phyloP scores from a whole-genome alignment of 2,888 invertebrate genomes.

The Hyposoter didymator region DNA sequence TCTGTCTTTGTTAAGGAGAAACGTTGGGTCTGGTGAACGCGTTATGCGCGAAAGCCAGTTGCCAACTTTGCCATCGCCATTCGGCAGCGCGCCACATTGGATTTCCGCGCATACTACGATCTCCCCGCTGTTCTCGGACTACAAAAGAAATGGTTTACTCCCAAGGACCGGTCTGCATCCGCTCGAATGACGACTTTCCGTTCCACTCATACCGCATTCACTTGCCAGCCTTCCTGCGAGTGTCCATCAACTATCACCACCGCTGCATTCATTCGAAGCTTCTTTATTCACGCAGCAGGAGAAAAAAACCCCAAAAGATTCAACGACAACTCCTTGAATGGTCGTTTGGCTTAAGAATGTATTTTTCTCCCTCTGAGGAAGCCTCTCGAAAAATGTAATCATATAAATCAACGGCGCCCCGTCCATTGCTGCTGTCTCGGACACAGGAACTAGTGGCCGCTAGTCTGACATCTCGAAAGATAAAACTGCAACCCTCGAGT shows the following conservation, averaged over 20 bases:
- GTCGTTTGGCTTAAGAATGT: conserved; percentile 34
- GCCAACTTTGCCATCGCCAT: conserved; percentile 54
- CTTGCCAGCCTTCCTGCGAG: conserved; percentile 19
- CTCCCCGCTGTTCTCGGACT: conserved; percentile 30
- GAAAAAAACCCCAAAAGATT: conserved; percentile 11
- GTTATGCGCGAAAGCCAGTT: conserved; percentile 50
- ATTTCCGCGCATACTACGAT: conserved; percentile 25
- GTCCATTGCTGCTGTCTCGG: conserved; percentile 12
- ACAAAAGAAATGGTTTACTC: conserved; percentile 65
- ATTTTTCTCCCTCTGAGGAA: conserved; percentile 4
- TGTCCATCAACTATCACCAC: conserved; percentile 40
- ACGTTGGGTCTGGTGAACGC: conserved; percentile 47
- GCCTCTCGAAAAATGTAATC: conserved; percentile 46
- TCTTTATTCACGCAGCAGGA: conserved; percentile 27
- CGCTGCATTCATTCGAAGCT: conserved; percentile 39
- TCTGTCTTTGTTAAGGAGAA: conserved; percentile 61
- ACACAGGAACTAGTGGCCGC: conserved; percentile 18
- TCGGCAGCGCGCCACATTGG: conserved; percentile 45
- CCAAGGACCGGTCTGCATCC: conserved; percentile 56
- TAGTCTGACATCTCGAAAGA: conserved; percentile 19
- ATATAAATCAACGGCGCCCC: conserved; percentile 42
- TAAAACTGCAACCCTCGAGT: conserved; percentile 40
- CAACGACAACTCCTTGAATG: conserved; percentile 36
- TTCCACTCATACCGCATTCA: conserved; percentile 31
- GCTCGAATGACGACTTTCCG: conserved; percentile 58